phyloP scores from a whole-genome alignment of 2,113 vertebrate species.

The Antechinus stuartii region DNA sequence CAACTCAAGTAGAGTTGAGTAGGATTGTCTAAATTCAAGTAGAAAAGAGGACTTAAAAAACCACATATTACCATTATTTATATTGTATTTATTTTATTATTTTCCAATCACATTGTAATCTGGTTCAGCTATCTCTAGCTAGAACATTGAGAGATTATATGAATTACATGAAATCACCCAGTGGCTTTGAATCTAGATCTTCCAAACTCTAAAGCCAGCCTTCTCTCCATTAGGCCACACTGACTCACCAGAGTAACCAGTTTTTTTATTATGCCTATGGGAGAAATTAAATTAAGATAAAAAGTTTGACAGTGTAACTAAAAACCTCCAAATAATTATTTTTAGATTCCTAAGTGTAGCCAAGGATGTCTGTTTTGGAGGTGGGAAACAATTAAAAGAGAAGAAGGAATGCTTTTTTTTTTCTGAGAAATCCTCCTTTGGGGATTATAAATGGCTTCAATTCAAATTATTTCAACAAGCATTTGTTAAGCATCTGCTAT shows the following conservation, averaged over 20 bases:
- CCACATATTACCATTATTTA: not conserved
- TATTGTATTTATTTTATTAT: not conserved
- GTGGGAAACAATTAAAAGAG: not conserved
- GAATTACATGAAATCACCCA: not conserved
- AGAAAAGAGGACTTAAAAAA: not conserved
- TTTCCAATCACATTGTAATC: not conserved
- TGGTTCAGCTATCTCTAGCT: not conserved
- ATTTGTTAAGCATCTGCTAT: not conserved
- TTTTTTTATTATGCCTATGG: not conserved
- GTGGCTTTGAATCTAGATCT: not conserved
- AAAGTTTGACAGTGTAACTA: not conserved
- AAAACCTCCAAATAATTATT: not conserved
- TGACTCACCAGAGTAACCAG: not conserved
- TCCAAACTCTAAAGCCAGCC: not conserved
- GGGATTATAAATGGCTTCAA: not conserved
- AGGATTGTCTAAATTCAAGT: too few relatives aligned
- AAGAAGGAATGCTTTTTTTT: not conserved
- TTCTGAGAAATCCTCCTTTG: not conserved
- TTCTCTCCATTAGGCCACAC: not conserved
- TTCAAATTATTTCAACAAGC: not conserved
- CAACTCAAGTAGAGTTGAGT: too few relatives aligned
- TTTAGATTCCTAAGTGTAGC: not conserved
- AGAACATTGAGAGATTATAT: not conserved
- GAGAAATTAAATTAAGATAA: not conserved
- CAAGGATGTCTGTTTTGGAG: not conserved